Percentiles rank a stretch among this genome's conserved stretches.
These are phyloP conservation scores for Peromyscus nudipes DNA, from an alignment of 2,797 vertebrate genomes.

Conservation along the genomic window DNA sequence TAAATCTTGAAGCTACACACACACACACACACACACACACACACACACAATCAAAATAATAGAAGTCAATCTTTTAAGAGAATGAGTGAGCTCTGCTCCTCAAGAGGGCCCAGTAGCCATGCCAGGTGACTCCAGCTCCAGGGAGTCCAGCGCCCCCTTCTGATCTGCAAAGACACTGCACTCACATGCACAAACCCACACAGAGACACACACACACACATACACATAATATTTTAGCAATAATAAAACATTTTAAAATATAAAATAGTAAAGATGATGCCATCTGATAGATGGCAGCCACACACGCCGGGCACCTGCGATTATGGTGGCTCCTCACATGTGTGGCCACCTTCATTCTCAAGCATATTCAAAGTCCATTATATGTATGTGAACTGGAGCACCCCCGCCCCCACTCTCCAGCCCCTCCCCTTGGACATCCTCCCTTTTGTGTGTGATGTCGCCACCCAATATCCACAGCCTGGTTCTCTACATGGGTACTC, in stretches of 20 bases:
- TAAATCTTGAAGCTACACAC: too few relatives aligned
- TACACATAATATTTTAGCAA: background rate
- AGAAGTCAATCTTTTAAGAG: background rate
- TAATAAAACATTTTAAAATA: background rate
- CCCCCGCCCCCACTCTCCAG: too few relatives aligned
- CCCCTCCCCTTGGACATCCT: background rate
- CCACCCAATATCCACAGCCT: background rate
- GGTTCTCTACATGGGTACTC: background rate
- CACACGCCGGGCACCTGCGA: background rate
- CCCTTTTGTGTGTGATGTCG: background rate
- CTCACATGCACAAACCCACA: background rate
- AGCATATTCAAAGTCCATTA: background rate
- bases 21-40: background rate
- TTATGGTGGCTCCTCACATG: accelerated
- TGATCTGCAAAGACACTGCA: background rate
- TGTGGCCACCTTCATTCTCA: background rate
- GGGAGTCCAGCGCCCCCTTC: background rate
- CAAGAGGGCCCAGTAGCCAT: background rate
- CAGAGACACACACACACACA: background rate
- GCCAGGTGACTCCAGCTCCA: background rate
- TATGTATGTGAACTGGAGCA: background rate
- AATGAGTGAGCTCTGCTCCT: background rate
- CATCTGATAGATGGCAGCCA: background rate
- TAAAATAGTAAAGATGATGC: background rate
- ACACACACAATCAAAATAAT: background rate